phyloP scores from a whole-genome alignment of 2,888 invertebrate genomes.

The Agrenia bidenticulata region DNA sequence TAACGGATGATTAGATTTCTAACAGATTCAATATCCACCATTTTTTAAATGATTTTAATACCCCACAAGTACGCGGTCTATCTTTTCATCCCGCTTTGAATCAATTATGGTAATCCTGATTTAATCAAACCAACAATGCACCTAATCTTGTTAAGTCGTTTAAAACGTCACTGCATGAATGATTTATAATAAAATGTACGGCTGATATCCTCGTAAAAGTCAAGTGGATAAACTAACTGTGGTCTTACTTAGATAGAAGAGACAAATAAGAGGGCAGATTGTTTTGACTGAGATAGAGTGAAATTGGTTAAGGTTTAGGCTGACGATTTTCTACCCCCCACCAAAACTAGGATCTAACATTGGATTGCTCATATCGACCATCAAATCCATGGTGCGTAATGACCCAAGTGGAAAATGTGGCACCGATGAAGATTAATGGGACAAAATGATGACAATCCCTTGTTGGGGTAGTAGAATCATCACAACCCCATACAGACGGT shows the following conservation, averaged over 20 bases:
- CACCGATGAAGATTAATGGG: conserved; percentile 53
- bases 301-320: conserved; percentile 29
- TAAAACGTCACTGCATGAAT: conserved; percentile 6
- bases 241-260: conserved; percentile 6
- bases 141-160: conserved; percentile 6
- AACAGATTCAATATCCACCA: too few species aligned
- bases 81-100: conserved; percentile 14
- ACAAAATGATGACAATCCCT: conserved; percentile 40
- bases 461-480: conserved; percentile 40
- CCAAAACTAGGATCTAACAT: conserved; percentile 24
- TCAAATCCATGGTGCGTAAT: conserved; percentile 49
- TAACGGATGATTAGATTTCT: too few species aligned
- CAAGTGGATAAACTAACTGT: conserved; percentile 5
- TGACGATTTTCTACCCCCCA: conserved; percentile 27
- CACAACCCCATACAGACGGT: conserved; percentile 9
- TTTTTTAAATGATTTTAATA: too few species aligned
- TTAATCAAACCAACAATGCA: conserved; percentile 24
- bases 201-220: not conserved
- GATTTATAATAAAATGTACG: not conserved
- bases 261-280: conserved; percentile 33
- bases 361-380: conserved; percentile 15
- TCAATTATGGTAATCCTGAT: conserved; percentile 35
- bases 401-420: conserved; percentile 53
- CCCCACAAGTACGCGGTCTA: conserved; percentile 14
- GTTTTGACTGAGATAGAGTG: conserved; percentile 40